Conservation (phyloP, 2,113 vertebrate species). For the Synodontis membranacea region DNA sequence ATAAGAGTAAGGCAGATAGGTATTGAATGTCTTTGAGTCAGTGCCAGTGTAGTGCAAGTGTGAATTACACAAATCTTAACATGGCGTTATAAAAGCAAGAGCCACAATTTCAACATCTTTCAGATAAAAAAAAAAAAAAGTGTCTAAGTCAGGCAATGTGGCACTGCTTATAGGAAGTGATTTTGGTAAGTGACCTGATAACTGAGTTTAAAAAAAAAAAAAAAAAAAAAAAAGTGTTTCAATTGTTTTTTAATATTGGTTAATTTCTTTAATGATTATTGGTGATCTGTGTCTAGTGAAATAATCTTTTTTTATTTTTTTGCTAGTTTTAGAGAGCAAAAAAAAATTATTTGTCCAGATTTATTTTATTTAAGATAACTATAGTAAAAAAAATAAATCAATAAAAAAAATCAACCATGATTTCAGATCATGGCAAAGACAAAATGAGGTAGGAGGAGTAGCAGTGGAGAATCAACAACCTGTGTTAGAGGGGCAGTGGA, state of each 20-base stretch:
- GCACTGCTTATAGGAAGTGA: not conserved
- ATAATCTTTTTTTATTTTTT: too few species aligned
- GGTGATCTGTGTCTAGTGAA: too few species aligned
- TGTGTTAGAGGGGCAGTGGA: not conserved
- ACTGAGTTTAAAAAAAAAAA: not conserved
- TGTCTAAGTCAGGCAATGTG: not conserved
- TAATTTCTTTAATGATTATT: too few species aligned
- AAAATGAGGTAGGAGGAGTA: not conserved
- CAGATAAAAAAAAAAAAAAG: not conserved
- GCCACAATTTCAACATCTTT: not conserved
- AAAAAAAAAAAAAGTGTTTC: too few species aligned
- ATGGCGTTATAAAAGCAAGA: not conserved
- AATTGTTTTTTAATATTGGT: too few species aligned
- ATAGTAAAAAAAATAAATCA: too few species aligned
- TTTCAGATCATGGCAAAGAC: not conserved
- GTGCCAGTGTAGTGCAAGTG: not conserved
- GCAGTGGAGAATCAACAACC: not conserved
- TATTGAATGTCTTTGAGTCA: not conserved
- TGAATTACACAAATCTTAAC: not conserved
- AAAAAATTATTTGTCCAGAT: not conserved
- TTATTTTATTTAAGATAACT: not conserved
- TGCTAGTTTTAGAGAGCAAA: not conserved
- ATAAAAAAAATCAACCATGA: not conserved
- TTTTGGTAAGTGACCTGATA: too few species aligned
- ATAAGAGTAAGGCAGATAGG: not conserved